Evolutionary conservation across 23 tunicate species (phyloP), one percentile per base, ranked within the genome.

Genomic region (Clavelina lepadiformis): DNA sequence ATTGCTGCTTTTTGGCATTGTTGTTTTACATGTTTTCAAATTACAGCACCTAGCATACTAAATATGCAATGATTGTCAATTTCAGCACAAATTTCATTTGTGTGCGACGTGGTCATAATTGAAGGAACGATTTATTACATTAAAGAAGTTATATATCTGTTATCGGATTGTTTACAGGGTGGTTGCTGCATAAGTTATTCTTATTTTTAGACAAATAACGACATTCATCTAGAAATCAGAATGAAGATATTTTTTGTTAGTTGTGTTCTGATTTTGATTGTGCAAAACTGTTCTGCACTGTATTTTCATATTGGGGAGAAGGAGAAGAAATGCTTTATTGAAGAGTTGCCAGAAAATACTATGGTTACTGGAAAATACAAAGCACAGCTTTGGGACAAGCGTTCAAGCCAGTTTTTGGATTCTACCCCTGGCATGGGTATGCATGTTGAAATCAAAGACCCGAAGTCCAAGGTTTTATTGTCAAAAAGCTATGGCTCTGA

Each of bases 241-340:
- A 41, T 41, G 49, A 41, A 41, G 49, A 41, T 41, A 8, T 41
- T 41, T 41, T 41, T 41, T 11, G 11, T 41, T 11, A n/a, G n/a
- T n/a, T n/a, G n/a, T n/a, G 15, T 11, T 54, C 20, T 54, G 60
- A 19, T 49, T 24, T 63, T 75, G 6, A 24, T 35, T 21, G 56
- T 61, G 21, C 78, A 72, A 2, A n/a, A 31, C 6, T 5, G 62
- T 3, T 51, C 59, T 29, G 81, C 60, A 7, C 28, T 75, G 31
- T 75, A 61, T 24, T 75, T 75, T 49, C 77, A 79, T 28, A 47
- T 63, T 57, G 65, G 74, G 26, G 85, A 79, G 33, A 79, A 46
- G 30, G 85, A 79, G 30, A 79, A 59, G 46, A 79, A 79, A 58
- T 79, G 85, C 38, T 79, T 79, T 28, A 69, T 79, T 28, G 85